Evolutionary conservation across 1,140 invertebrate genomes (phyloP), one percentile per base, ranked within the genome.

Genomic region (Bombyx mandarina): DNA sequence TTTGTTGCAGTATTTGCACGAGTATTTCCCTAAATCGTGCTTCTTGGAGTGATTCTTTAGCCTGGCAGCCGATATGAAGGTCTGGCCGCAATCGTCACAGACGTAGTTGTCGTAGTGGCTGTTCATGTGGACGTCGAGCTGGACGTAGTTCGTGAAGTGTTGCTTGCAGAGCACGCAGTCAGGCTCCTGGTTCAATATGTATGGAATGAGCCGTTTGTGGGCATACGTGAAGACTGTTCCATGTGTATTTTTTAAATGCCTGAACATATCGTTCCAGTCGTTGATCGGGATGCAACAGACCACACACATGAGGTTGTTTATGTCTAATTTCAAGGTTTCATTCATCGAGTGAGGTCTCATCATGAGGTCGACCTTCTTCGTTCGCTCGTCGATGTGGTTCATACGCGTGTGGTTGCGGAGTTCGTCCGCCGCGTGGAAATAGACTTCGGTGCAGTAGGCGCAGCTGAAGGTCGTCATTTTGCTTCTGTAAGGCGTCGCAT

Each of bases 71-170:
- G 80, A 60, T 3, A 85, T 8, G 18, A 81, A 85, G 0, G 75
- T 73, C 22, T 82, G 75, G 0, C 82, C 82, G 43, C 82, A 83
- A 4, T 78, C 71, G 2, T 67, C 63, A 45, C 82, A 86, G 7
- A 86, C 70, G 7, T 83, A 78, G 10, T 77, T 86, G n/a, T 65
- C 69, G 44, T 79, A 86, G 48, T 83, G 82, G 0, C 67, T 57
- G 10, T 86, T 83, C 82, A 86, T 86, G 58, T 86, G 82, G 0
- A 60, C 52, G 43, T 86, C 82, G 2, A 86, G 46, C 12, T 65
- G 61, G 1, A 73, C 68, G 46, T 73, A 82, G 9, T 75, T 75
- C 3, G 65, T 45, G 44, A 77, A 82, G 0, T 10, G 42, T 10
- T 73, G 60, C 2, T 62, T 54, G 35, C 82, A 86, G 4, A 86